These are phyloP conservation scores for Ammodytes dubius DNA, from an alignment of 2,113 vertebrate genomes.

Conservation along the genomic window DNA sequence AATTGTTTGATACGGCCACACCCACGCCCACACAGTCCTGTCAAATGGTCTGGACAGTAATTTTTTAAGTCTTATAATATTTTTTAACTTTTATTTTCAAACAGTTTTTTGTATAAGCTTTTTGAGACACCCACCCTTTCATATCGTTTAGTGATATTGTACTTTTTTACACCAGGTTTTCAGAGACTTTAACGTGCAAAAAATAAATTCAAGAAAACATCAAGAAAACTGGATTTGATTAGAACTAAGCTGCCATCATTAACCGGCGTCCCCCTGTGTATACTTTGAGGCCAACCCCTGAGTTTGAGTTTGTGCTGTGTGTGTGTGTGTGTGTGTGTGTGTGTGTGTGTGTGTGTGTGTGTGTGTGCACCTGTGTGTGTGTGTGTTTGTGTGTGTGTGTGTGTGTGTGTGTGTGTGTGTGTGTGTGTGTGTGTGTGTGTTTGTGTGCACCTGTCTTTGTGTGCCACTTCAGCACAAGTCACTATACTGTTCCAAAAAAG, in stretches of 20 bases:
- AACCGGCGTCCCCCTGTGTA: constrained; percentile 7
- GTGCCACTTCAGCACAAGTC: constrained; percentile 38
- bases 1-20: too few species aligned
- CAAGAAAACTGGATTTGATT: neutral
- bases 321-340: neutral
- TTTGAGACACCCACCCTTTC: too few species aligned
- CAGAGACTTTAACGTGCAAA: too few species aligned
- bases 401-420: neutral
- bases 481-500: constrained; percentile 66
- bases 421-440: constrained; percentile 27
- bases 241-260: constrained; percentile 19
- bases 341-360: constrained; percentile 27
- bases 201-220: neutral
- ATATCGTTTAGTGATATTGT: too few species aligned
- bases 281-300: constrained; percentile 17
- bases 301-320: too few species aligned
- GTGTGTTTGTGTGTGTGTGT: too few species aligned
- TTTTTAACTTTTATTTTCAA: too few species aligned
- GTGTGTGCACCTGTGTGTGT: constrained; percentile 42
- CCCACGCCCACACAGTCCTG: too few species aligned
- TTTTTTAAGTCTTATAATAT: too few species aligned
- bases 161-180: too few species aligned
- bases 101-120: too few species aligned
- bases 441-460: constrained; percentile 43
- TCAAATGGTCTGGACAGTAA: too few species aligned